phyloP scores from a whole-genome alignment of 1,140 invertebrate species.

The Tachypleus tridentatus region DNA sequence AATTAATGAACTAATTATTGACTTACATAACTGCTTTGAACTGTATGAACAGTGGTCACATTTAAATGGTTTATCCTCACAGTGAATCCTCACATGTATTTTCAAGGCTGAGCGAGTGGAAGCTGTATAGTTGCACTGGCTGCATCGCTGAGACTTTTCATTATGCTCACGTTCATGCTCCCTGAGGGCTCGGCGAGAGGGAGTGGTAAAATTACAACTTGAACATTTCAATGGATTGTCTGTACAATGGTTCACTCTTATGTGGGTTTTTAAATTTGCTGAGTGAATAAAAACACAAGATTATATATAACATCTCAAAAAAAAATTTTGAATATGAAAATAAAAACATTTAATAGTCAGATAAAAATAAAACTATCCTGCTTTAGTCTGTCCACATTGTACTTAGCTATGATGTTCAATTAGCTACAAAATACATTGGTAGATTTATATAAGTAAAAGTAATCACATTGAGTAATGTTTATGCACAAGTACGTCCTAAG shows the following conservation, averaged over 20 bases:
- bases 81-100: not conserved
- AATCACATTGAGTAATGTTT: too few relatives aligned
- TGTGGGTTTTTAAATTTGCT: conserved; percentile 1
- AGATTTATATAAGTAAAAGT: too few relatives aligned
- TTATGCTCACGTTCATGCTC: conserved; percentile 1
- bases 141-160: not conserved
- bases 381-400: too few relatives aligned
- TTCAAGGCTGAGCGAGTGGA: not conserved
- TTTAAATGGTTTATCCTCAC: conserved; percentile 1
- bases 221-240: not conserved
- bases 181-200: not conserved
- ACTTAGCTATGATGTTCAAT: too few relatives aligned
- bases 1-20: too few relatives aligned
- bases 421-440: too few relatives aligned
- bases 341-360: too few relatives aligned
- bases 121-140: conserved; percentile 1
- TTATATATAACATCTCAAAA: too few relatives aligned
- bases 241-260: not conserved
- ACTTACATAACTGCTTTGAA: not conserved
- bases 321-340: too few relatives aligned
- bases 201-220: not conserved
- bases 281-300: not conserved
- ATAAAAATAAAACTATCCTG: too few relatives aligned
- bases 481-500: too few relatives aligned
- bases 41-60: not conserved